A percentile compares a stretch with the other conserved stretches of the same genome.
Evolutionary conservation across 2,113 vertebrate genomes (phyloP).

Genomic region (Oreotrochilus melanogaster): DNA sequence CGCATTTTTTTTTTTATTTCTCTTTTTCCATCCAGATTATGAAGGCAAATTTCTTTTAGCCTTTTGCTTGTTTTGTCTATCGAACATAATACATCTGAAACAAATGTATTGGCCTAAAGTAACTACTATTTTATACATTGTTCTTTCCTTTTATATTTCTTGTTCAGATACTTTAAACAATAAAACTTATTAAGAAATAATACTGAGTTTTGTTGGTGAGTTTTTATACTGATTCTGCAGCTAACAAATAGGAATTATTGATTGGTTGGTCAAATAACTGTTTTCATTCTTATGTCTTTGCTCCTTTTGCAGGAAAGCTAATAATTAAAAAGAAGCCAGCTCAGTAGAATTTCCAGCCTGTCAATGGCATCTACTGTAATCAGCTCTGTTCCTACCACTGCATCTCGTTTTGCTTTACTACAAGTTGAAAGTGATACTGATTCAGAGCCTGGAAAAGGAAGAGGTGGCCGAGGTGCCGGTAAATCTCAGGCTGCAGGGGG

Average conservation of each 20-base stretch:
- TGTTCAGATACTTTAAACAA: background rate
- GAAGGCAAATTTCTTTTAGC: background rate
- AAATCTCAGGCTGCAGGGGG: constrained; percentile 77
- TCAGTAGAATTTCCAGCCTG: background rate
- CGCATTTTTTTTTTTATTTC: fast-evolving
- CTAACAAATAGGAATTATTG: background rate
- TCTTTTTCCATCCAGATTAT: background rate
- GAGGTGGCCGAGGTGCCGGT: constrained; percentile 72
- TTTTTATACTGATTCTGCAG: background rate
- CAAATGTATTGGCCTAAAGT: background rate
- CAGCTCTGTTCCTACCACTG: constrained; percentile 88
- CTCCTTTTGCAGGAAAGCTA: background rate
- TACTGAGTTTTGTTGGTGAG: background rate
- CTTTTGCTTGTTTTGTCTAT: background rate
- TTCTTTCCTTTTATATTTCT: background rate
- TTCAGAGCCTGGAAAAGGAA: constrained; percentile 84
- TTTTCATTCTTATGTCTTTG: background rate
- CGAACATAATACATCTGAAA: background rate
- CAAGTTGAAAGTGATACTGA: constrained; percentile 91
- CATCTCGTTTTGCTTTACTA: constrained; percentile 92
- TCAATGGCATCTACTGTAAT: constrained; percentile 88
- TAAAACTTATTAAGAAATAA: background rate
- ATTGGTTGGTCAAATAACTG: background rate
- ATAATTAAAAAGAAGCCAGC: background rate
- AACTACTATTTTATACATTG: background rate